phyloP scores from a whole-genome alignment of 2,797 vertebrate genomes.

The Pteropus rufus region DNA sequence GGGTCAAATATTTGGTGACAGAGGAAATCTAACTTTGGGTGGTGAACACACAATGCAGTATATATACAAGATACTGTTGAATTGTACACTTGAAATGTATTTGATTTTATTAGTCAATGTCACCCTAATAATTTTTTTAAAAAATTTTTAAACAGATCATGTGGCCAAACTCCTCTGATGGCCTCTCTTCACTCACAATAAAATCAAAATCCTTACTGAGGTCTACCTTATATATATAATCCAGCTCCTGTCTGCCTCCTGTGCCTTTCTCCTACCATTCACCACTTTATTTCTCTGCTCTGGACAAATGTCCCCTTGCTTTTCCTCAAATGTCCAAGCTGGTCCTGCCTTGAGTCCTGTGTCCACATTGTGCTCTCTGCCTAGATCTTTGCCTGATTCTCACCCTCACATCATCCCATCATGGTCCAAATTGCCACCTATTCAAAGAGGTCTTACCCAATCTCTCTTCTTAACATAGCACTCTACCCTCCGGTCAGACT shows the following conservation, averaged over 20 bases:
- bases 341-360: not conserved
- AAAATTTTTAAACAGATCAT: not conserved
- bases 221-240: fast-evolving
- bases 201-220: not conserved
- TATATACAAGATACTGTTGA: not conserved
- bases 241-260: not conserved
- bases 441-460: not conserved
- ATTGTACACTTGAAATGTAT: not conserved
- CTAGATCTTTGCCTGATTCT: not conserved
- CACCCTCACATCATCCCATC: not conserved
- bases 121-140: no score
- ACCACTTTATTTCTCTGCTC: not conserved
- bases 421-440: not conserved
- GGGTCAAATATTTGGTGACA: no score
- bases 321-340: not conserved
- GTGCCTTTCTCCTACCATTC: not conserved
- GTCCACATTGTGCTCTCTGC: fast-evolving
- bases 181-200: not conserved
- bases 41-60: no score
- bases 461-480: not conserved
- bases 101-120: no score
- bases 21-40: no score
- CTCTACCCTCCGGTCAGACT: no score
- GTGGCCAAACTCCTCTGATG: not conserved
- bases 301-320: not conserved